These are phyloP conservation scores for Melanocharis versteri DNA, from an alignment of 2,113 vertebrate genomes.

Conservation along the genomic window DNA sequence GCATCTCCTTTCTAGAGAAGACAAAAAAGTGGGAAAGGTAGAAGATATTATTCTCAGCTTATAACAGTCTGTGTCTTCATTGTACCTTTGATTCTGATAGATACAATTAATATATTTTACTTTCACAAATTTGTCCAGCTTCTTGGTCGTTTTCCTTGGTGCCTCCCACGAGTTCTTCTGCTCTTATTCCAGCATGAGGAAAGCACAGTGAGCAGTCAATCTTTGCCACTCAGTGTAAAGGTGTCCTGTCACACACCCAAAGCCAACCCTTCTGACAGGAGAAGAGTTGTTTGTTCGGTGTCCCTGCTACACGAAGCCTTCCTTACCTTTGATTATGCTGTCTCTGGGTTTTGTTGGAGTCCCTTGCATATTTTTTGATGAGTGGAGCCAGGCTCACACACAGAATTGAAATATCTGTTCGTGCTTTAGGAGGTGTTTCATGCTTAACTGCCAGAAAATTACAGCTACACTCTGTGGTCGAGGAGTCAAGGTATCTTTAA, in stretches of 20 bases:
- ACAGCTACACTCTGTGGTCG: neutral
- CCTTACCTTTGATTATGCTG: neutral
- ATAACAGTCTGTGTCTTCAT: neutral
- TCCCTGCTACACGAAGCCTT: neutral
- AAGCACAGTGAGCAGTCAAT: neutral
- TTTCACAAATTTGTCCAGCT: neutral
- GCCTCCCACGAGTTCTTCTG: neutral
- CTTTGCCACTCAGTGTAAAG: neutral
- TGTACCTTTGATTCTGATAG: neutral
- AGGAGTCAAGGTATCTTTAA: neutral
- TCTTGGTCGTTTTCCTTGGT: neutral
- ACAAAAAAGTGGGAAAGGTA: neutral
- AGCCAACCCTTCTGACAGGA: neutral
- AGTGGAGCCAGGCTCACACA: neutral
- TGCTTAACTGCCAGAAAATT: constrained; percentile 4
- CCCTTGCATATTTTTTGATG: neutral
- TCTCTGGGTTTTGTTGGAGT: neutral
- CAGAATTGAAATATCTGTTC: neutral
- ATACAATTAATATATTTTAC: neutral
- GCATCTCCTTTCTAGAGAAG: neutral
- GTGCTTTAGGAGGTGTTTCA: neutral
- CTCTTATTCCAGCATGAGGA: neutral
- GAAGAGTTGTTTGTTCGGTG: neutral
- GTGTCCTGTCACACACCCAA: neutral
- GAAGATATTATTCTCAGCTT: neutral